phyloP scores from a whole-genome alignment of 2,797 vertebrate species.

The Neosilurus hyrtlii region DNA sequence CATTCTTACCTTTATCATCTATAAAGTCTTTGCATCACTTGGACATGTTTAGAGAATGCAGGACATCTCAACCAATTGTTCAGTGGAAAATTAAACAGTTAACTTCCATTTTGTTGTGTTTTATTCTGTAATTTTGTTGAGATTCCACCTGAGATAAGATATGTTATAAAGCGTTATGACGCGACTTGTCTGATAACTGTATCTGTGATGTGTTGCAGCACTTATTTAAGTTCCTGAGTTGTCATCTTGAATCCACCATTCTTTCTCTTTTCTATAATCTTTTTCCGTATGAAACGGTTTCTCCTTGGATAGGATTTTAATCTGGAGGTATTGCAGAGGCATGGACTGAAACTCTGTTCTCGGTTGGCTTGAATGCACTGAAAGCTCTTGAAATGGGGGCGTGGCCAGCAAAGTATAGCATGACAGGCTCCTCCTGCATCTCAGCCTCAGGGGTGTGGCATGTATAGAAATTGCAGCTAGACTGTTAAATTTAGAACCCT shows the following conservation, averaged over 20 bases:
- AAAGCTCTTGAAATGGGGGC: conserved; percentile 1
- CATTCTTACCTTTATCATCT: too few relatives aligned
- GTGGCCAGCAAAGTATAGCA: background rate
- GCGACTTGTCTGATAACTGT: background rate
- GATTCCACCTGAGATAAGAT: background rate
- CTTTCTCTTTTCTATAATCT: conserved; percentile 52
- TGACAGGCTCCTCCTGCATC: conserved; percentile 11
- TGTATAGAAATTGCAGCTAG: background rate
- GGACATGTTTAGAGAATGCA: too few relatives aligned
- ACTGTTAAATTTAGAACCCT: background rate
- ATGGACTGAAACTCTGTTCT: conserved; percentile 56
- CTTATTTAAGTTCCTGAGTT: conserved; percentile 16
- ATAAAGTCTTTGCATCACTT: too few relatives aligned
- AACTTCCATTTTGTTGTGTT: background rate
- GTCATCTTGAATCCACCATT: conserved; percentile 37
- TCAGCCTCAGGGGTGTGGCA: background rate
- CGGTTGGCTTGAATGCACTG: conserved; percentile 51
- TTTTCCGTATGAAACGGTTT: conserved; percentile 54
- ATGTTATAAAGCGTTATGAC: background rate
- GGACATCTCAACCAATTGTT: background rate
- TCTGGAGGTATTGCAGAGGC: conserved; percentile 76
- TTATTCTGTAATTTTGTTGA: background rate
- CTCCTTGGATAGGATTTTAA: conserved; percentile 76
- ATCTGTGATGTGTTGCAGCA: background rate
- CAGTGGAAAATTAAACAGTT: background rate